Conservation (phyloP, 1,140 invertebrate genomes). For the Heliconius hewitsoni region DNA sequence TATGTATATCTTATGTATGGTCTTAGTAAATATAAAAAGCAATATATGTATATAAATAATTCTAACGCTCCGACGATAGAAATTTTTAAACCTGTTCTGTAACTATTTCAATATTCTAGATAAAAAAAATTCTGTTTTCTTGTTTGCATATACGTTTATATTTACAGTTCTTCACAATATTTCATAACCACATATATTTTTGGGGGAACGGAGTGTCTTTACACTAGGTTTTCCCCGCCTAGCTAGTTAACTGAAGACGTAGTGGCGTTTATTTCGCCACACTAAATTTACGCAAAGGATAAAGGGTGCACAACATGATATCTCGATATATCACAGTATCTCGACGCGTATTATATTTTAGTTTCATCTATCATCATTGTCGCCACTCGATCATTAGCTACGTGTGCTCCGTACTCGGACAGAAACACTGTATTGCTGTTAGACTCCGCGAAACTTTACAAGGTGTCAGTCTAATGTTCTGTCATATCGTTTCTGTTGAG, state of each 20-base stretch:
- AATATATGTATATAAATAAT: neutral
- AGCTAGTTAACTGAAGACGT: neutral
- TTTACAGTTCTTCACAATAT: neutral
- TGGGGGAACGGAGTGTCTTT: too few species aligned
- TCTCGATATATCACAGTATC: constrained; percentile 51
- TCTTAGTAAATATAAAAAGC: neutral
- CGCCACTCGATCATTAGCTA: constrained; percentile 71
- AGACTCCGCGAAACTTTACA: constrained; percentile 44
- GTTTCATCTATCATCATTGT: constrained; percentile 78
- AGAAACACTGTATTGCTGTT: constrained; percentile 75
- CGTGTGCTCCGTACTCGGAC: constrained; percentile 68
- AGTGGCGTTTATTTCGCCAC: neutral
- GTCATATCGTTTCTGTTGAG: neutral
- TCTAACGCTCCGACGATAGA: neutral
- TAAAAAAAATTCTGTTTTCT: neutral
- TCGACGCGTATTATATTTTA: constrained; percentile 69
- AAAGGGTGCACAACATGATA: constrained; percentile 47
- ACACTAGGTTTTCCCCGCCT: too few species aligned
- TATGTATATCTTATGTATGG: neutral
- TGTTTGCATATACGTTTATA: neutral
- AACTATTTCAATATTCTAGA: neutral
- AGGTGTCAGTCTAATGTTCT: neutral
- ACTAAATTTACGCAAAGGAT: constrained; percentile 36
- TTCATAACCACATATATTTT: neutral
- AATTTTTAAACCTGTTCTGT: neutral